phyloP scores from a whole-genome alignment of 2,888 invertebrate genomes.

The Ephialtes manifestator region DNA sequence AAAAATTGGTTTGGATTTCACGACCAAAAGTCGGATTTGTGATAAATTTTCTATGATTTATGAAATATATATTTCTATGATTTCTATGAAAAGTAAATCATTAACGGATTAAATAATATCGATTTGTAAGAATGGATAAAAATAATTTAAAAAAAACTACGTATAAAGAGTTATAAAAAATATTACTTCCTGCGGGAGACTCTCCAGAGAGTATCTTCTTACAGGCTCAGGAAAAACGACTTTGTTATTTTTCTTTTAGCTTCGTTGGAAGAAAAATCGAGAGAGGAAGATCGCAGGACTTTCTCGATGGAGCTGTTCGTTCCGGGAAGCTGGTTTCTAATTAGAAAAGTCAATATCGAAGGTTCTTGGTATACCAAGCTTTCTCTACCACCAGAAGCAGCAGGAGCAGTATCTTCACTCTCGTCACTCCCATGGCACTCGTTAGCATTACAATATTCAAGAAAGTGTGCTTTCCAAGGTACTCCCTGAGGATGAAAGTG shows the following conservation, averaged over 20 bases:
- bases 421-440: slow-evolving; percentile 73
- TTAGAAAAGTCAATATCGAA: slow-evolving; percentile 81
- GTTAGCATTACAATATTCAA: slow-evolving; percentile 77
- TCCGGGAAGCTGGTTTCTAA: slow-evolving; percentile 75
- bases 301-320: slow-evolving; percentile 72
- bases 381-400: not conserved
- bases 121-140: not conserved
- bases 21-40: too few relatives aligned
- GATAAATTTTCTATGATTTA: too few relatives aligned
- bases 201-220: slow-evolving; percentile 36
- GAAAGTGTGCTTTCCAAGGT: slow-evolving; percentile 66
- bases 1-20: too few relatives aligned
- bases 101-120: too few relatives aligned
- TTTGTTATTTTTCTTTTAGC: slow-evolving; percentile 43
- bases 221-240: slow-evolving; percentile 29
- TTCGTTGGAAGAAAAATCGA: slow-evolving; percentile 22
- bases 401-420: slow-evolving; percentile 34
- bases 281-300: slow-evolving; percentile 30
- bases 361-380: slow-evolving; percentile 43
- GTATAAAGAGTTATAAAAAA: slow-evolving; percentile 1
- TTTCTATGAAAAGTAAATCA: too few relatives aligned
- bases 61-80: too few relatives aligned
- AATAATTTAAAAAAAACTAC: not conserved
- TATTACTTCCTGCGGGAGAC: slow-evolving; percentile 25
- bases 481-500: slow-evolving; percentile 43